phyloP scores from a whole-genome alignment of 2,888 invertebrate genomes.

The Mystacides longicornis region DNA sequence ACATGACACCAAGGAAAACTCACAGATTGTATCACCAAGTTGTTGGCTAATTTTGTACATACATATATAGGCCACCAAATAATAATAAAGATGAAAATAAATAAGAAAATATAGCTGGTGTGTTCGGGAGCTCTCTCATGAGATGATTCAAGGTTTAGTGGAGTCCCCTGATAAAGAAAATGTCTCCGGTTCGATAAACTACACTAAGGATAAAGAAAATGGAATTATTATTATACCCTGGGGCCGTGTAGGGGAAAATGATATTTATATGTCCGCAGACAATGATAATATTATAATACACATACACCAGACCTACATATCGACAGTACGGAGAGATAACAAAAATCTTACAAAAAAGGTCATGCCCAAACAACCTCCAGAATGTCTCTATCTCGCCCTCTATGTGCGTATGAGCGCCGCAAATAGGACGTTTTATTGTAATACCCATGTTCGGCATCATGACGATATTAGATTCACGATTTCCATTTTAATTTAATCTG shows the following conservation, averaged over 20 bases:
- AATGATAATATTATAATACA: conserved; percentile 1
- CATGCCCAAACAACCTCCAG: too few relatives aligned
- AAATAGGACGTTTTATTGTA: too few relatives aligned
- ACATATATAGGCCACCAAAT: neutral
- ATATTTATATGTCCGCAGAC: neutral
- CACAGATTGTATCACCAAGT: neutral
- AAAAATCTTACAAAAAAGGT: neutral
- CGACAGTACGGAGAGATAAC: neutral
- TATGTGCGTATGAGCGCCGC: too few relatives aligned
- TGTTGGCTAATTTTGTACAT: neutral
- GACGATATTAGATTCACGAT: too few relatives aligned
- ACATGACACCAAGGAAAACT: too few relatives aligned
- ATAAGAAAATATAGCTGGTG: neutral
- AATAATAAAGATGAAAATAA: neutral
- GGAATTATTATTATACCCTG: neutral
- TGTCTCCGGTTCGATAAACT: conserved; percentile 1
- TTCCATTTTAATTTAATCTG: too few relatives aligned
- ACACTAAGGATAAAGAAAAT: conserved; percentile 2
- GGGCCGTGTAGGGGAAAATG: neutral
- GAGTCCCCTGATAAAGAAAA: neutral
- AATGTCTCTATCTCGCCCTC: too few relatives aligned
- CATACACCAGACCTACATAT: too few relatives aligned
- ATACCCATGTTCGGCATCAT: too few relatives aligned
- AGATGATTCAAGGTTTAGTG: conserved; percentile 1
- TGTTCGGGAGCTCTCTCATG: neutral